Conservation (phyloP, 2,888 invertebrate genomes). For the Thalpophila matura region DNA sequence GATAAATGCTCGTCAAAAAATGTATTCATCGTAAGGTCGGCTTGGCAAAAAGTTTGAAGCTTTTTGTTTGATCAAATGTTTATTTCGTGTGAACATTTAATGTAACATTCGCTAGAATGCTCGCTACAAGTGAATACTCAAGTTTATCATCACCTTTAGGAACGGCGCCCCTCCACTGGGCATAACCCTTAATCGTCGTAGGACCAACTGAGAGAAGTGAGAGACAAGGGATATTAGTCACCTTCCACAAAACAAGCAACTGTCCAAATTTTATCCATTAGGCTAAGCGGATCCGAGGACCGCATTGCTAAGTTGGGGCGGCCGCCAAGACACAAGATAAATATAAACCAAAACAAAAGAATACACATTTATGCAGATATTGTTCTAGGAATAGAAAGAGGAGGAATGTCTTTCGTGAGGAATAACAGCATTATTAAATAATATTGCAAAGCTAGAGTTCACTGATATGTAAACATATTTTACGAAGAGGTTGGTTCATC, state of each 20-base stretch:
- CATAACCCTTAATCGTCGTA: too few species aligned
- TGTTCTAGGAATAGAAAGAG: slow-evolving; percentile 5
- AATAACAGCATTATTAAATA: slow-evolving; percentile 36
- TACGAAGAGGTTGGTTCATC: slow-evolving; percentile 24
- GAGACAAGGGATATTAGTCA: neutral
- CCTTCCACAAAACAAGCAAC: neutral
- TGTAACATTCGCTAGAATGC: too few species aligned
- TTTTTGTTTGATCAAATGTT: too few species aligned
- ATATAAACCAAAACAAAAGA: slow-evolving; percentile 6
- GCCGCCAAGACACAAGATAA: slow-evolving; percentile 28
- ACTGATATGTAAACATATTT: slow-evolving; percentile 41
- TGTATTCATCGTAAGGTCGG: too few species aligned
- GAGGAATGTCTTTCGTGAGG: slow-evolving; percentile 15
- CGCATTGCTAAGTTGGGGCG: neutral
- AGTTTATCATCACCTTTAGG: too few species aligned
- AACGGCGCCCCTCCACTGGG: too few species aligned
- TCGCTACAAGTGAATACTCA: too few species aligned
- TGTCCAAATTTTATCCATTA: slow-evolving; percentile 15
- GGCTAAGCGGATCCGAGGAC: slow-evolving; percentile 14
- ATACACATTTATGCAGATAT: slow-evolving; percentile 16
- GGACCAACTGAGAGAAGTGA: too few species aligned
- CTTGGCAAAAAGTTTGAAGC: too few species aligned
- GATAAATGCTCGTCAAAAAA: too few species aligned
- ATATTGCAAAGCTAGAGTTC: slow-evolving; percentile 16
- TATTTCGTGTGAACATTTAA: too few species aligned